phyloP scores from a whole-genome alignment of 2,888 invertebrate species.

The Tipula lateralis region DNA sequence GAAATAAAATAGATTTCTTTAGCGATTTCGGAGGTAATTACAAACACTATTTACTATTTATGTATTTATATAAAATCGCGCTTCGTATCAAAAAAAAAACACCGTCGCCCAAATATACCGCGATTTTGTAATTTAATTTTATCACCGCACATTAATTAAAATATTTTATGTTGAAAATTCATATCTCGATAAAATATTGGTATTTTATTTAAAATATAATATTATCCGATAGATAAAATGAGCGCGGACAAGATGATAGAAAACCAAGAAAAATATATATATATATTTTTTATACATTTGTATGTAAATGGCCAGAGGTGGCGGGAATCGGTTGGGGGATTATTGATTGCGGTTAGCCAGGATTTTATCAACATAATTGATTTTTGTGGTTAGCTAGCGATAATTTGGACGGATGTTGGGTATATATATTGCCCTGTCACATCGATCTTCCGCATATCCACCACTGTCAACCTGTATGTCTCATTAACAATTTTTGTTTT shows the following conservation, averaged over 20 bases:
- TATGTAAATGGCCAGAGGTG: not conserved
- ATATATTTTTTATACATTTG: not conserved
- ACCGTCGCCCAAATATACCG: not conserved
- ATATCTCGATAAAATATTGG: not conserved
- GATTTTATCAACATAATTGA: not conserved
- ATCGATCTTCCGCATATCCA: not conserved
- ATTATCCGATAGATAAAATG: not conserved
- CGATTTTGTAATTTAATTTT: not conserved
- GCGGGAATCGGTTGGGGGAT: not conserved
- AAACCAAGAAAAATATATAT: not conserved
- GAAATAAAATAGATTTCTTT: slow-evolving; percentile 27
- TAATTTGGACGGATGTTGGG: not conserved
- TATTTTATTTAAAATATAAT: not conserved
- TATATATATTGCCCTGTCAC: too few relatives aligned
- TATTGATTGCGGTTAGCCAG: not conserved
- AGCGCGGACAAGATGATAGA: not conserved
- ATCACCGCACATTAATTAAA: not conserved
- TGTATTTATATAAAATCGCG: not conserved
- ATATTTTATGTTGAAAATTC: not conserved
- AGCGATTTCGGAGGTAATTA: not conserved
- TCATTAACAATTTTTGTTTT: not conserved
- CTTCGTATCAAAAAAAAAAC: not conserved
- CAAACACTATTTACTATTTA: not conserved
- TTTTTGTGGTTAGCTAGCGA: not conserved
- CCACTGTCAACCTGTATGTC: slow-evolving; percentile 11